Evolutionary conservation across 2,888 invertebrate genomes (phyloP).

Genomic region (Zygaena filipendulae): DNA sequence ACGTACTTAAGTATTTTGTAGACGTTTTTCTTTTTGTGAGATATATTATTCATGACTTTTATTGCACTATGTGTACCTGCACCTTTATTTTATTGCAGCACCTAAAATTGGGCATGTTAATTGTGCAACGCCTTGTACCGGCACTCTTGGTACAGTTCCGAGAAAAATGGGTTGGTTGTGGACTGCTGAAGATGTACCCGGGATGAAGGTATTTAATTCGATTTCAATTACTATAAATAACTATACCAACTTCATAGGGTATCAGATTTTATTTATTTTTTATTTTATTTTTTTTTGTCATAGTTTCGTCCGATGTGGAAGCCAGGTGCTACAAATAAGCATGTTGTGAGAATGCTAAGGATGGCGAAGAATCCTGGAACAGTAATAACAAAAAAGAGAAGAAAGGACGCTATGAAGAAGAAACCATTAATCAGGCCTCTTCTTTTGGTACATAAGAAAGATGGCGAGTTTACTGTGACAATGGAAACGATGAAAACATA

Average conservation of each 20-base stretch:
- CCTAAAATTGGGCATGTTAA: not conserved
- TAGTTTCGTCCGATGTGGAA: conserved; percentile 55
- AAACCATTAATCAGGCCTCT: conserved; percentile 44
- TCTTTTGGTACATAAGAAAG: conserved; percentile 44
- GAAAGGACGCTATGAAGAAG: conserved; percentile 30
- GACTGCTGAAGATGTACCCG: conserved; percentile 49
- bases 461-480: conserved; percentile 51
- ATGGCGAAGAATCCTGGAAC: conserved; percentile 45
- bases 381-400: conserved; percentile 39
- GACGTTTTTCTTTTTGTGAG: conserved; percentile 17
- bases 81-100: not conserved
- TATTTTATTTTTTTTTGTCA: conserved; percentile 27
- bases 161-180: conserved; percentile 62
- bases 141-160: conserved; percentile 39
- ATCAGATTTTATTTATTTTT: too few species aligned
- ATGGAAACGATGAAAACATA: conserved; percentile 57
- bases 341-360: conserved; percentile 41
- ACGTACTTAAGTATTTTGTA: conserved; percentile 33
- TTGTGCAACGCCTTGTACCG: conserved; percentile 35
- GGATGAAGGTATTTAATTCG: conserved; percentile 36
- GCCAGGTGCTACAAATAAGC: conserved; percentile 54
- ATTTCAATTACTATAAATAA: conserved; percentile 2
- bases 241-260: too few species aligned
- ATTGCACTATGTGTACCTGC: too few species aligned
- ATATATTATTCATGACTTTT: too few species aligned